Evolutionary conservation across 2,113 vertebrate species (phyloP), one percentile per base, ranked within the genome.

Genomic region (Pogona vitticeps): DNA sequence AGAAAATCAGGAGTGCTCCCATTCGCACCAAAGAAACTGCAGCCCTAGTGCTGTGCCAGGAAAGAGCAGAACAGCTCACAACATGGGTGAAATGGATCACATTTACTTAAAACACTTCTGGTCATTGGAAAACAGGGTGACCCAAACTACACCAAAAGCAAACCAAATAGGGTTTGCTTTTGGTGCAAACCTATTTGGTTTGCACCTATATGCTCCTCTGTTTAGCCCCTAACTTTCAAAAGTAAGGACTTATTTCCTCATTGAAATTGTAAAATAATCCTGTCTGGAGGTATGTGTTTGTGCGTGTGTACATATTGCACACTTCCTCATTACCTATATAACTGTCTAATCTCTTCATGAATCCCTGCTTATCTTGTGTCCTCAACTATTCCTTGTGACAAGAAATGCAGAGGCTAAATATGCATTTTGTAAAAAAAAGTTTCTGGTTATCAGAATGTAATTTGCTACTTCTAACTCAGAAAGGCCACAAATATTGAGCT

Each of bases 391-490:
- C 33, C 26, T 88, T 67, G 21, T 84, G 86, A 36, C 20, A 86
- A 61, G 42, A 36, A 88, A 15, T 88, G 63, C 33, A 76, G 20
- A 89, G 68, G 63, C 88, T 89, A 90, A 91, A 86, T 87, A 88
- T 1, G 1, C 7, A 80, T 77, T 89, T n/a, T 78, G 82, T 85
- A 91, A 91, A 82, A 68, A 78, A 78, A 1, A 80, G 18, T 73
- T 84, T 90, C 56, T 87, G 85, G 90, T 90, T 83, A 87, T 83
- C 4, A 31, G 56, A 73, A 82, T 86, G 31, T 0, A 63, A 80
- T 91, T 90, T 94, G 0, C 56, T 89, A n/a, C 23, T 38, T 79
- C 79, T 65, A 56, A 80, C 6, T 88, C 90, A 85, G 79, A n/a
- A 71, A 91, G 87, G 12, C 0, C 0, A 23, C 80, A 40, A 86